Evolutionary conservation across 2,888 invertebrate species (phyloP), one percentile per base, ranked within the genome.

Genomic region (Cataglyphis cursor): DNA sequence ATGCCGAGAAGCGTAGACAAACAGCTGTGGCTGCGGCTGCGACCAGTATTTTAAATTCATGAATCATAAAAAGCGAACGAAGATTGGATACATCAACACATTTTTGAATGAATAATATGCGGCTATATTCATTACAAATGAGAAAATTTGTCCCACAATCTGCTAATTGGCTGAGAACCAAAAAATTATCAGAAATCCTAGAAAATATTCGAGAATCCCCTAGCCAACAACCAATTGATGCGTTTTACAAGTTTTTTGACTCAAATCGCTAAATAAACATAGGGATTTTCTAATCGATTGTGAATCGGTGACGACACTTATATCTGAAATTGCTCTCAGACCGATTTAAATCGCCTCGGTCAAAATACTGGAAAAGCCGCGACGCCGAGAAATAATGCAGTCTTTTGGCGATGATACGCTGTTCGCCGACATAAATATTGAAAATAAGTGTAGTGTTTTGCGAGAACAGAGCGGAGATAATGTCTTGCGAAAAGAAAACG

Each of bases 371-470:
- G 6, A 10, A 28, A 21, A 35, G 31, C 57, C 0, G 54, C 12
- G 15, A 21, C 18, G 9, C 1, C 5, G 18, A 12, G 10, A 24
- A 35, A 31, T n/a, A 82, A 89, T 92, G 75, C 87, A 88, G 76
- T 88, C 91, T 12, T 85, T 90, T 38, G 89, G 90, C 12, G 88
- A 91, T 72, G 85, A 81, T 18, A 89, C 88, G 0, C 28, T 92
- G 15, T 82, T 85, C 4, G 88, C 85, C 10, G 84, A 89, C 57
- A 81, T 89, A 62, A 84, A 87, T 35, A 78, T 73, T 41, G 85
- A 82, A 62, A 57, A 86, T 10, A 68, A 82, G 41, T 44, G 72
- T 65, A 31, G n/a, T 70, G 74, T 62, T 44, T 1, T 38, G 38
- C 31, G 82, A 15, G 82, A 88, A 31, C 28, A 44, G 35, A 28